phyloP scores from a whole-genome alignment of 2,113 vertebrate species.

The Dipodomys ordii region DNA sequence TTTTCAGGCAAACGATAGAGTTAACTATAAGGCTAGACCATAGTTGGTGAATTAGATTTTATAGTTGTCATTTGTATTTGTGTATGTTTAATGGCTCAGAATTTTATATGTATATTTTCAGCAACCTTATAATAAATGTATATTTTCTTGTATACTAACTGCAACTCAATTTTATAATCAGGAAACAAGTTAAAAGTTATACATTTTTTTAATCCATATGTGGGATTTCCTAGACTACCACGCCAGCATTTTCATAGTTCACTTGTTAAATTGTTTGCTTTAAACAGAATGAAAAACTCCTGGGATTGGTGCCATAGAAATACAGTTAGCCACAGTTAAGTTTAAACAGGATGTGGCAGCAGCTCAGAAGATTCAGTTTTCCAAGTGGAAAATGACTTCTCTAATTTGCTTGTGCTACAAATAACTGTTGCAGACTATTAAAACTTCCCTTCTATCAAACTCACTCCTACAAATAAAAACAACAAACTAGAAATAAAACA shows the following conservation, averaged over 20 bases:
- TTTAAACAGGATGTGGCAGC: background rate
- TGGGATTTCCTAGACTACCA: background rate
- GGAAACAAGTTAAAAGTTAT: background rate
- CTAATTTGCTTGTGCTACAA: background rate
- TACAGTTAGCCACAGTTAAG: background rate
- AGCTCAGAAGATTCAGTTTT: background rate
- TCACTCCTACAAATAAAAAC: background rate
- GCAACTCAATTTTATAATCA: conserved; percentile 23
- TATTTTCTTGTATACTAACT: background rate
- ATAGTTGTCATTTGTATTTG: background rate
- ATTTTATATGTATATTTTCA: background rate
- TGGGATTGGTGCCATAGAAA: background rate
- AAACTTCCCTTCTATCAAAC: background rate
- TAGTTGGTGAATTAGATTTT: background rate
- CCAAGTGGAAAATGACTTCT: background rate
- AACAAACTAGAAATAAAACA: background rate
- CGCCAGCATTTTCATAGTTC: conserved; percentile 19
- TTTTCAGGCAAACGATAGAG: background rate
- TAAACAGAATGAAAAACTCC: conserved; percentile 27
- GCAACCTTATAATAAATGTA: background rate
- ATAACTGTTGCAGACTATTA: background rate
- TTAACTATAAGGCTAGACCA: background rate
- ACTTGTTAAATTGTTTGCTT: conserved; percentile 16
- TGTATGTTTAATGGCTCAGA: background rate
- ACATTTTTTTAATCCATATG: background rate